Evolutionary conservation across 2,888 invertebrate species (phyloP).

Genomic region (Scaeva pyrastri): DNA sequence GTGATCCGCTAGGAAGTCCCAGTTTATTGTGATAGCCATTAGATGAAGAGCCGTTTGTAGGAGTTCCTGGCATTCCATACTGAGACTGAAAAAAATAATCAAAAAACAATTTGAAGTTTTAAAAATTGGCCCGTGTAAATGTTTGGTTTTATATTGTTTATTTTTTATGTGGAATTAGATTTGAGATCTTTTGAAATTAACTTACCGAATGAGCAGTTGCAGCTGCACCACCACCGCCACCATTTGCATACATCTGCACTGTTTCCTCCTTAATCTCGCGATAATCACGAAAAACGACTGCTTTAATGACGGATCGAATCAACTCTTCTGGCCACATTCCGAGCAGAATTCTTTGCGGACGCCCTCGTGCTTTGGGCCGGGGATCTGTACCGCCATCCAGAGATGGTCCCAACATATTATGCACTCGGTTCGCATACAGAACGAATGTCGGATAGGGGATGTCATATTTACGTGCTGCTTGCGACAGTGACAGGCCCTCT

Average conservation of each 20-base stretch:
- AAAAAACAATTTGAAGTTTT: neutral
- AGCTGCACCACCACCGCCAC: slow-evolving; percentile 77
- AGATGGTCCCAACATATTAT: slow-evolving; percentile 97
- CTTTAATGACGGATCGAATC: slow-evolving; percentile 95
- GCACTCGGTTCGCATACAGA: slow-evolving; percentile 95
- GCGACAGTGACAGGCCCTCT: slow-evolving; percentile 94
- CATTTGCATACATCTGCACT: slow-evolving; percentile 84
- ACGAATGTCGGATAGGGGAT: slow-evolving; percentile 98
- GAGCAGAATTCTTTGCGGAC: slow-evolving; percentile 94
- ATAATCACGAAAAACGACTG: slow-evolving; percentile 95
- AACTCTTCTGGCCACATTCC: slow-evolving; percentile 98
- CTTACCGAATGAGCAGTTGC: slow-evolving; percentile 77
- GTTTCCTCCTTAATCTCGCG: slow-evolving; percentile 92
- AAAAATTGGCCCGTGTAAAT: neutral
- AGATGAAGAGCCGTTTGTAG: slow-evolving; percentile 78
- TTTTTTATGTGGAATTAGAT: too few species aligned
- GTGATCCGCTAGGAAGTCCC: slow-evolving; percentile 74
- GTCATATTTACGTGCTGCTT: slow-evolving; percentile 96
- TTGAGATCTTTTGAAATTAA: too few species aligned
- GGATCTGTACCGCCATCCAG: slow-evolving; percentile 95
- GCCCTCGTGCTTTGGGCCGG: slow-evolving; percentile 94
- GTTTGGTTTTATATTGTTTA: neutral
- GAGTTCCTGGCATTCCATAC: slow-evolving; percentile 77
- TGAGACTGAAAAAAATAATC: slow-evolving; percentile 72
- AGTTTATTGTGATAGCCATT: slow-evolving; percentile 81